phyloP scores from a whole-genome alignment of 2,113 vertebrate species.

The Gavialis gangeticus region DNA sequence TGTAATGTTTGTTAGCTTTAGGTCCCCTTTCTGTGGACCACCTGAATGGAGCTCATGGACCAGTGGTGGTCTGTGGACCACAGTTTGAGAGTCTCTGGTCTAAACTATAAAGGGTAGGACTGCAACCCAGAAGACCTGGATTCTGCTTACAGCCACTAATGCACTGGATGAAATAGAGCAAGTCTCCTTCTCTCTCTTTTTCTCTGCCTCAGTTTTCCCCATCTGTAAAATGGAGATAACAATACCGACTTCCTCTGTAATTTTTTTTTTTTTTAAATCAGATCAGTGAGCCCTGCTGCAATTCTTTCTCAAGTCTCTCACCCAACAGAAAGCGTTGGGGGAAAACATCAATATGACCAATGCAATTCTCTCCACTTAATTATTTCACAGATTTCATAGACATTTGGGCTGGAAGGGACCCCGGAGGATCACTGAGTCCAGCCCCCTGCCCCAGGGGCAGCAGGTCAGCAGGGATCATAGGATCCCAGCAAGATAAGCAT shows the following conservation, averaged over 20 bases:
- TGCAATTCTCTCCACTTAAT: background rate
- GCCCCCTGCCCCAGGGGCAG: too few relatives aligned
- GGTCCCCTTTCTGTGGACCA: too few relatives aligned
- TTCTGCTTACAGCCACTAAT: too few relatives aligned
- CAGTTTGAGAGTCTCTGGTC: background rate
- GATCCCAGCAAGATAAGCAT: too few relatives aligned
- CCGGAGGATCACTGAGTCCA: too few relatives aligned
- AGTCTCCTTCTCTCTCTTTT: background rate
- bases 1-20: too few relatives aligned
- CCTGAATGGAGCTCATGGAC: too few relatives aligned
- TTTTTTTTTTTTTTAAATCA: background rate
- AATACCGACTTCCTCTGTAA: background rate
- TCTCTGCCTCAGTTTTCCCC: background rate
- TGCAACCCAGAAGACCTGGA: rapidly evolving
- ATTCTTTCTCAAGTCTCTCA: background rate
- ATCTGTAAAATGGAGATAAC: background rate
- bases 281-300: background rate
- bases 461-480: too few relatives aligned
- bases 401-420: too few relatives aligned
- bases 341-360: background rate
- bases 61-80: too few relatives aligned
- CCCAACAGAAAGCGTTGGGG: background rate
- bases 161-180: background rate
- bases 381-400: too few relatives aligned
- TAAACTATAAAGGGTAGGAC: background rate